A percentile compares a stretch with the other conserved stretches of the same genome.
phyloP scores from a whole-genome alignment of 2,888 invertebrate genomes.

The Frankliniella fusca region DNA sequence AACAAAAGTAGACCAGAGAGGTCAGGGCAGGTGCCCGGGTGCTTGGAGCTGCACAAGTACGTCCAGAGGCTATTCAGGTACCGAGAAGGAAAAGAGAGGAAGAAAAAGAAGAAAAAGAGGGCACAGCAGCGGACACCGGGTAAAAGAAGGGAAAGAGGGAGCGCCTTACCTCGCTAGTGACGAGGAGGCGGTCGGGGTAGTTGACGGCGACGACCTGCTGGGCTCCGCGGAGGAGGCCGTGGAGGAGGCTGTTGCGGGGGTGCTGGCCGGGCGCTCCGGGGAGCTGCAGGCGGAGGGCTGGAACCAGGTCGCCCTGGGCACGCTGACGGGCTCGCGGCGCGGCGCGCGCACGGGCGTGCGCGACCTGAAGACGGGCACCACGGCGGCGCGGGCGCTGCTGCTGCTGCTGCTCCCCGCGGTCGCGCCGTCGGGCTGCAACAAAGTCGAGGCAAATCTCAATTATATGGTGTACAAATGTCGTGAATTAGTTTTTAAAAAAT shows the following conservation, averaged over 20 bases:
- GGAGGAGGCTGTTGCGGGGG: background rate
- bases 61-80: too few species aligned
- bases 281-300: background rate
- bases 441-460: too few species aligned
- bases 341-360: background rate
- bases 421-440: background rate
- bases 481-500: too few species aligned
- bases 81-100: too few species aligned
- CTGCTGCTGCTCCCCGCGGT: background rate
- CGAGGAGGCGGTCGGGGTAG: background rate
- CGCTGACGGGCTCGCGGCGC: background rate
- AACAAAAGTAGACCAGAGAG: too few species aligned
- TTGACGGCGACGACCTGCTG: too few species aligned
- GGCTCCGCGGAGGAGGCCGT: background rate
- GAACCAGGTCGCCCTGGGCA: background rate
- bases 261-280: background rate
- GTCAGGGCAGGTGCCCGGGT: background rate
- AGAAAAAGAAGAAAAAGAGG: too few species aligned
- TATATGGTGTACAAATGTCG: too few species aligned
- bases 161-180: background rate
- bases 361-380: background rate
- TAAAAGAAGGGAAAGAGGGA: too few species aligned
- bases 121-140: too few species aligned
- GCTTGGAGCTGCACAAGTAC: background rate
- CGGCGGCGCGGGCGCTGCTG: background rate